A percentile compares a stretch with the other conserved stretches of the same genome.
Evolutionary conservation across 2,888 invertebrate species (phyloP).

Genomic region (Pseudococcus jackbeardsleyi): DNA sequence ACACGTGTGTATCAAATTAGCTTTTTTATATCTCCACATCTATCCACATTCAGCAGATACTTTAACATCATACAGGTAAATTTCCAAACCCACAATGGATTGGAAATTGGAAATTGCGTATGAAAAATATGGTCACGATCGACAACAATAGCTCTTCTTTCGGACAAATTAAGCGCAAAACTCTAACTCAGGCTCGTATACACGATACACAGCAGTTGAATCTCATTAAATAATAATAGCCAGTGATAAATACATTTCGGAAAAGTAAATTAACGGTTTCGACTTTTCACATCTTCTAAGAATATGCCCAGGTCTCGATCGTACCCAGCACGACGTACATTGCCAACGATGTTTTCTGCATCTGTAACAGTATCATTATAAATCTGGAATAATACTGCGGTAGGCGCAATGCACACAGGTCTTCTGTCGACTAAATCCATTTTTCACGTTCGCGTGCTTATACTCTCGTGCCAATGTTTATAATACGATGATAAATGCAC

Average conservation of each 20-base stretch:
- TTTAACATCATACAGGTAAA: not conserved
- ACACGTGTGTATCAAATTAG: too few species aligned
- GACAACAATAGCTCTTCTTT: constrained; percentile 16
- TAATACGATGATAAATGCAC: constrained; percentile 6
- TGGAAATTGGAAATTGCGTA: constrained; percentile 5
- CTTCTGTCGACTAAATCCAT: constrained; percentile 5
- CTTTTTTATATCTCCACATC: not conserved
- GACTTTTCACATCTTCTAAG: constrained; percentile 6
- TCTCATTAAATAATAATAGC: constrained; percentile 29
- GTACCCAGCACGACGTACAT: not conserved
- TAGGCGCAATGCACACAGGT: not conserved
- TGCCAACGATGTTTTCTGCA: not conserved
- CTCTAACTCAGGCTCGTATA: not conserved
- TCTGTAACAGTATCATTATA: not conserved
- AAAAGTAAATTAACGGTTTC: constrained; percentile 42
- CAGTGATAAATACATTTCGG: constrained; percentile 30
- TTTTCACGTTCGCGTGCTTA: constrained; percentile 30
- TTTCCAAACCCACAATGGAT: not conserved
- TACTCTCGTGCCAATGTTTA: not conserved
- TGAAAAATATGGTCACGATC: constrained; percentile 17
- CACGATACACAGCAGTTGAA: not conserved
- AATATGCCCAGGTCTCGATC: not conserved
- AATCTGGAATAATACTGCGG: not conserved
- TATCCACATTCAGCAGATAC: not conserved
- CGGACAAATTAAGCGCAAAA: constrained; percentile 23